Base-by-base conservation (phyloP, 2,888 invertebrate genomes). In the Dermolepida albohirtum region DNA sequence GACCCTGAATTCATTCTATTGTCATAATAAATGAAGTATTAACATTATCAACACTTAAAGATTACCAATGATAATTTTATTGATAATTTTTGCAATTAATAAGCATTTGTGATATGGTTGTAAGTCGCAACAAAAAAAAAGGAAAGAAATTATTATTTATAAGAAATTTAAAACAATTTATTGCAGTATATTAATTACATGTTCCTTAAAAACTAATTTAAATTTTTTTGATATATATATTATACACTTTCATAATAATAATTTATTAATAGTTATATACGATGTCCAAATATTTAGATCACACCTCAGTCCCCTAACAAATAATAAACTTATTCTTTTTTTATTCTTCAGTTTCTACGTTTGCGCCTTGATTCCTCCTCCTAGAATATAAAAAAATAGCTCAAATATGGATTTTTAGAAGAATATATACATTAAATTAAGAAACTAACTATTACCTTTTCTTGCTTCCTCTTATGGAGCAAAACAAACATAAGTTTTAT, bases 291-390 rank as follows among this genome's bases (percentile, higher is more conserved):
- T 47, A 16, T 8, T 34, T 67, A 51, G 41, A 59, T 67, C 66
- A 67, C 66, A 67, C 68, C 68, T 68, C 68, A 68, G 64, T 68
- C 64, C 54, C 44, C 57, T 43, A 68, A 64, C 27, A 64, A 47
- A 55, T 55, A 54, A 27, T 40, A 55, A 63, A 68, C 63, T 43
- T 64, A 44, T 27, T 47, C 50, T 64, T 62, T 27, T 17, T 7
- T 65, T 63, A 8, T 54, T 72, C 51, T 71, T 80, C 79, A 82
- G 72, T 82, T 78, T 72, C 78, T 79, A 63, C 81, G 80, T 76
- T 81, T 82, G 77, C 81, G 80, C 71, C 78, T 78, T 41, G 81
- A 78, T 43, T 82, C 80, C 78, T 83, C 80, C 74, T 83, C 81
- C 82, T 82, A 71, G 6, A 55, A 80, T 78, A 51, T 63, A 66